phyloP scores from a whole-genome alignment of 2,888 invertebrate genomes.

The Halictus quadricinctus region DNA sequence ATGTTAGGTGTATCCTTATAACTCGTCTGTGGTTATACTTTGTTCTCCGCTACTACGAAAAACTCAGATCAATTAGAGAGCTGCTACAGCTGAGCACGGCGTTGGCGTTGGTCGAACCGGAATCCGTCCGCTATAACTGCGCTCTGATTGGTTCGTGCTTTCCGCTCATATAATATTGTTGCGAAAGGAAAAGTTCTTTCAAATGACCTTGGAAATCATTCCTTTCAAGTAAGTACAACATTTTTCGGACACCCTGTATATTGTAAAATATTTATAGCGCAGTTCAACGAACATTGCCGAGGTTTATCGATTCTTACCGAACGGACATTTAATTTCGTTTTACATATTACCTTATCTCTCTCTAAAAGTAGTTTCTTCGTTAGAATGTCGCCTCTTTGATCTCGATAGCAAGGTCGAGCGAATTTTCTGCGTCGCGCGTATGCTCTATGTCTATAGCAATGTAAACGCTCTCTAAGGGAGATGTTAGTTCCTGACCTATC shows the following conservation, averaged over 20 bases:
- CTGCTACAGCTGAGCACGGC: neutral
- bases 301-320: neutral
- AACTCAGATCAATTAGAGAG: neutral
- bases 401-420: neutral
- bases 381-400: too few relatives aligned
- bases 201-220: neutral
- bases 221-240: neutral
- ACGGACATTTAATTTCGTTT: neutral
- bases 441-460: neutral
- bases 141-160: neutral
- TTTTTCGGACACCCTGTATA: neutral
- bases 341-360: too few relatives aligned
- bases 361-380: too few relatives aligned
- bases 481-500: slow-evolving; percentile 2
- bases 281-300: neutral
- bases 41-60: too few relatives aligned
- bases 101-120: neutral
- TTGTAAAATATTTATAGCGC: neutral
- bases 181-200: neutral
- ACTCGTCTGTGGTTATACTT: too few relatives aligned
- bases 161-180: neutral
- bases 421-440: neutral
- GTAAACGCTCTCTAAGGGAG: neutral
- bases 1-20: too few relatives aligned
- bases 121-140: neutral